Evolutionary conservation across 2,797 vertebrate species (phyloP).

Genomic region (Bovichtus variegatus): DNA sequence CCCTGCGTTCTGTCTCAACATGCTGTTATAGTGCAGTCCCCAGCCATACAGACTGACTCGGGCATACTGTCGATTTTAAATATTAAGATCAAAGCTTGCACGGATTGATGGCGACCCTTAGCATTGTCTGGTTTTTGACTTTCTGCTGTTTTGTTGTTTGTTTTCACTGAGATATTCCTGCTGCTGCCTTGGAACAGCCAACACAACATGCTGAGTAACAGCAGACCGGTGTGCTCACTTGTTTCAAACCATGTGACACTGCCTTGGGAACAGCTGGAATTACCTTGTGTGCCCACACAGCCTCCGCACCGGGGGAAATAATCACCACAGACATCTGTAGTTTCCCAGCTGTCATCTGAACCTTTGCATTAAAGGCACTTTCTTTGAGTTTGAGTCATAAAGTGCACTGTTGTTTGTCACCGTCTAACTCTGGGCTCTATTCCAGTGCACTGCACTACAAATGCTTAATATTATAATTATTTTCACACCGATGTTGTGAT

Average conservation of each 20-base stretch:
- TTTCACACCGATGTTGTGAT: slow-evolving; percentile 7
- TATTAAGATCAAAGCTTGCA: not conserved
- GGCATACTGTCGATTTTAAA: too few relatives aligned
- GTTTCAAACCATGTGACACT: not conserved
- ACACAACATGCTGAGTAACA: not conserved
- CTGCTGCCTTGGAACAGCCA: not conserved
- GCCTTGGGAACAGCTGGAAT: not conserved
- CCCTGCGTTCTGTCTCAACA: not conserved
- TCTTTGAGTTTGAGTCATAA: slow-evolving; percentile 1
- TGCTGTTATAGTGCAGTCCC: not conserved
- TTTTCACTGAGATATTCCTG: not conserved
- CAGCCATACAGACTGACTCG: too few relatives aligned
- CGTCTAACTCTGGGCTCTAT: not conserved
- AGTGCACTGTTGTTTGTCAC: not conserved
- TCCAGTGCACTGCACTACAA: not conserved
- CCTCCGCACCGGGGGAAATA: not conserved
- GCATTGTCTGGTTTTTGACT: not conserved
- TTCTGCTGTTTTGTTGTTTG: not conserved
- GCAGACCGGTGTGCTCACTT: not conserved
- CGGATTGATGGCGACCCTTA: not conserved
- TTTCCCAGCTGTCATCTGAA: not conserved
- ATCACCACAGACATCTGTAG: not conserved
- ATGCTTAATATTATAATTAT: not conserved
- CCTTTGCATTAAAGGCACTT: not conserved
- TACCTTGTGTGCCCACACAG: not conserved